Conservation (phyloP, 2,797 vertebrate genomes). For the Clarias laeviceps region DNA sequence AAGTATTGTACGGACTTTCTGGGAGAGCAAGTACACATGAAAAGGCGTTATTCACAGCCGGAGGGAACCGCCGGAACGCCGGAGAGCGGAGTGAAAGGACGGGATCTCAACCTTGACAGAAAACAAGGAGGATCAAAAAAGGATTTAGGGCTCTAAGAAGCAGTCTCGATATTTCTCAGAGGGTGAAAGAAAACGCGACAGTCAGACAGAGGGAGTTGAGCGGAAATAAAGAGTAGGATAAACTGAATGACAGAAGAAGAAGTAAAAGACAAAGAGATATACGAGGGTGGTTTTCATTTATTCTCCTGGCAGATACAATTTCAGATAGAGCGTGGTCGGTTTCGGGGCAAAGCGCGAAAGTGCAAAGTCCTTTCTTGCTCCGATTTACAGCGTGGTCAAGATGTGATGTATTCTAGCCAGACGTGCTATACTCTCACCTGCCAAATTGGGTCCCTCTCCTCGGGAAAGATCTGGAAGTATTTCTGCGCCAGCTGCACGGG, state of each 20-base stretch:
- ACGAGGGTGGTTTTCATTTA: constrained; percentile 11
- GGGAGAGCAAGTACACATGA: constrained; percentile 46
- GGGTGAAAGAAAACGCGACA: constrained; percentile 36
- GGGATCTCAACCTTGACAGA: constrained; percentile 56
- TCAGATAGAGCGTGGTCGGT: constrained; percentile 40
- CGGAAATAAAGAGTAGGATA: constrained; percentile 37
- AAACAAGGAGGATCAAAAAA: constrained; percentile 56
- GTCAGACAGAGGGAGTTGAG: constrained; percentile 20
- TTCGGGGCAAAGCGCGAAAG: constrained; percentile 39
- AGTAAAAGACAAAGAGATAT: constrained; percentile 8
- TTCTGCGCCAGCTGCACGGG: constrained; percentile 93
- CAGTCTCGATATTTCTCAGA: constrained; percentile 42
- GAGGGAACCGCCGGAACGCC: constrained; percentile 41
- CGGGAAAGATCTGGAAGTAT: constrained; percentile 97
- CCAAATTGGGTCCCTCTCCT: constrained; percentile 96
- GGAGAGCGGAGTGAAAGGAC: constrained; percentile 43
- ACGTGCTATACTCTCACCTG: constrained; percentile 77
- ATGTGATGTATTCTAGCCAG: constrained; percentile 6
- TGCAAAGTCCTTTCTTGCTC: no score
- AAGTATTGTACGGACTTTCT: constrained; percentile 36
- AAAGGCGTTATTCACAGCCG: constrained; percentile 47
- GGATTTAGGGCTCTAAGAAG: constrained; percentile 51
- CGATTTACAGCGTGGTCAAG: constrained; percentile 1
- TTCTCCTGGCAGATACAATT: constrained; percentile 43
- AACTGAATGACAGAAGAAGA: constrained; percentile 12